Base-by-base conservation (phyloP, 2,113 vertebrate genomes). In the Lethenteron reissneri region DNA sequence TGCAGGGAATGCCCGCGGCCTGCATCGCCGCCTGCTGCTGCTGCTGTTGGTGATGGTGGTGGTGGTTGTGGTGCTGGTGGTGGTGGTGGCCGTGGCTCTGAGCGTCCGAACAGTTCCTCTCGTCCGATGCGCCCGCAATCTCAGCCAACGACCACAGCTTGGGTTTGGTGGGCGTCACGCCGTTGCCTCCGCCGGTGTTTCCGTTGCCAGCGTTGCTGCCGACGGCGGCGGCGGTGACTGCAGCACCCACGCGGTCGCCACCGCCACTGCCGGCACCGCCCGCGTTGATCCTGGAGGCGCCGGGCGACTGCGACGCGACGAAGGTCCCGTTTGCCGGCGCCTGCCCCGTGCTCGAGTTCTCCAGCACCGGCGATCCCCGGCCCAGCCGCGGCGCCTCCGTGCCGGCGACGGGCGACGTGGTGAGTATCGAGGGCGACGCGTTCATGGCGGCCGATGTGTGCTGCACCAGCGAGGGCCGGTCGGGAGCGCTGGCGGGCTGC, bases 101-200 rank as follows among this genome's bases (percentile, higher is more conserved):
- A 8, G 25, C n/a, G 64, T 11, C 25, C 25, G 64, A 17, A 68
- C 25, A 17, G 77, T 88, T 92, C 81, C 84, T 83, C 82, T 88
- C 90, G 87, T 95, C 90, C 80, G 86, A 87, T 17, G 90, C 92
- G 74, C 89, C 92, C 78, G 90, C 89, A 78, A 95, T 95, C 82
- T 95, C 90, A 12, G 91, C 90, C 68, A 95, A 80, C 15, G 90
- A 95, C 90, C 91, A 95, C 25, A 95, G 86, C 85, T 95, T 95
- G 76, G 91, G 91, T 79, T 95, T 95, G 73, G 87, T 80, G 8
- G 80, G 79, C 64, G 83, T 84, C 8, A 85, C 87, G 41, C 41
- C 41, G 41, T 41, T 41, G 41, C 41, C 41, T 41, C 41, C 41
- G 41, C 41, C 41, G 41, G 41, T 41, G 41, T 41, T 41, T 41